phyloP scores from a whole-genome alignment of 2,797 vertebrate species.

The Periparus ater region DNA sequence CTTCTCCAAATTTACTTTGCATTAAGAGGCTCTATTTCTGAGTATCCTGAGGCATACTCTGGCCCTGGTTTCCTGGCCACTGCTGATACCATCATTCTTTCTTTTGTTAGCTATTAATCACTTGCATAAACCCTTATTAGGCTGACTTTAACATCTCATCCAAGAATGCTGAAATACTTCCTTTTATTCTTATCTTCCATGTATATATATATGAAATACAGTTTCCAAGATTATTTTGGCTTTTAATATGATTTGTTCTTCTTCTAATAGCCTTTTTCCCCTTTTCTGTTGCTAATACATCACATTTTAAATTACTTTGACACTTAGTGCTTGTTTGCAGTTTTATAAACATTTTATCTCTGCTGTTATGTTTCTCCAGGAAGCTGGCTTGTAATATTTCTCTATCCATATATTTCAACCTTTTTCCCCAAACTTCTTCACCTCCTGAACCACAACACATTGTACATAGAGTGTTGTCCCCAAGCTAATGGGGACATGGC shows the following conservation, averaged over 20 bases:
- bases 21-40: not conserved
- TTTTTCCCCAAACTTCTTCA: not conserved
- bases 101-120: not conserved
- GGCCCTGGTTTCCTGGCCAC: not conserved
- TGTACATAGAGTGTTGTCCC: not conserved
- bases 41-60: not conserved
- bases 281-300: not conserved
- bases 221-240: not conserved
- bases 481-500: not conserved
- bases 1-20: not conserved
- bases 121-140: not conserved
- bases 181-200: not conserved
- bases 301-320: not conserved
- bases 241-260: not conserved
- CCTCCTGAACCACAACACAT: not conserved
- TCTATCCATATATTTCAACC: not conserved
- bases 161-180: not conserved
- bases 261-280: not conserved
- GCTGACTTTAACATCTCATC: not conserved
- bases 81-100: not conserved
- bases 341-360: not conserved
- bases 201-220: not conserved
- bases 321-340: not conserved
- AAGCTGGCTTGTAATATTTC: not conserved
- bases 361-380: not conserved